Evolutionary conservation across 2,888 invertebrate genomes (phyloP).

Genomic region (Ptychoptera contaminata): DNA sequence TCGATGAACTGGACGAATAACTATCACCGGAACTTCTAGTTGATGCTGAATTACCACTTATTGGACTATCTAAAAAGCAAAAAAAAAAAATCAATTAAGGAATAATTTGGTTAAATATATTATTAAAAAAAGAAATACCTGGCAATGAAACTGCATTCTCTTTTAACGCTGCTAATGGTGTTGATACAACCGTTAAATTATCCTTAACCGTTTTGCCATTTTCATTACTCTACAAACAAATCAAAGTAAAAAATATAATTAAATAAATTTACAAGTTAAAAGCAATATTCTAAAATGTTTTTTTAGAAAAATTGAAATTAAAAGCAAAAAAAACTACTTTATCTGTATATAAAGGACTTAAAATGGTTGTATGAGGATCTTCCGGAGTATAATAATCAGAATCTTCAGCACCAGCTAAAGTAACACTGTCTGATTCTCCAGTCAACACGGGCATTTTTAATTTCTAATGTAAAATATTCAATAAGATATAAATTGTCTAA

Average conservation of each 20-base stretch:
- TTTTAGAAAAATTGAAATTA: not conserved
- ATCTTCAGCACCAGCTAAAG: slow-evolving; percentile 39
- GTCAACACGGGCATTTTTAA: not conserved
- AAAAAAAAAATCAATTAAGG: not conserved
- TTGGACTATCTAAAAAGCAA: slow-evolving; percentile 42
- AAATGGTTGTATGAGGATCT: slow-evolving; percentile 51
- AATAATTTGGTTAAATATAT: not conserved
- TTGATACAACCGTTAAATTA: slow-evolving; percentile 13
- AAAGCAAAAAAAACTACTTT: slow-evolving; percentile 12
- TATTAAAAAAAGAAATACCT: slow-evolving; percentile 29
- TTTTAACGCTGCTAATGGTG: slow-evolving; percentile 30
- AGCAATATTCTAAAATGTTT: no score
- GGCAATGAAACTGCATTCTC: slow-evolving; percentile 44
- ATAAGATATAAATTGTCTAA: no score
- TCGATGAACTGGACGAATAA: slow-evolving; percentile 67
- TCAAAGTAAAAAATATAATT: not conserved
- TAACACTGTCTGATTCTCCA: slow-evolving; percentile 15
- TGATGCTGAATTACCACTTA: slow-evolving; percentile 34
- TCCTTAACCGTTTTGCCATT: no score
- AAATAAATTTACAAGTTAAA: no score
- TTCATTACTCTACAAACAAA: no score
- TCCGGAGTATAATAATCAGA: slow-evolving; percentile 69
- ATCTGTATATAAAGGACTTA: slow-evolving; percentile 40
- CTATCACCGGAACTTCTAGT: slow-evolving; percentile 63
- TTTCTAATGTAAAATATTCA: not conserved